Conservation (phyloP, 2,888 invertebrate species). For the Cephalotes varians region DNA sequence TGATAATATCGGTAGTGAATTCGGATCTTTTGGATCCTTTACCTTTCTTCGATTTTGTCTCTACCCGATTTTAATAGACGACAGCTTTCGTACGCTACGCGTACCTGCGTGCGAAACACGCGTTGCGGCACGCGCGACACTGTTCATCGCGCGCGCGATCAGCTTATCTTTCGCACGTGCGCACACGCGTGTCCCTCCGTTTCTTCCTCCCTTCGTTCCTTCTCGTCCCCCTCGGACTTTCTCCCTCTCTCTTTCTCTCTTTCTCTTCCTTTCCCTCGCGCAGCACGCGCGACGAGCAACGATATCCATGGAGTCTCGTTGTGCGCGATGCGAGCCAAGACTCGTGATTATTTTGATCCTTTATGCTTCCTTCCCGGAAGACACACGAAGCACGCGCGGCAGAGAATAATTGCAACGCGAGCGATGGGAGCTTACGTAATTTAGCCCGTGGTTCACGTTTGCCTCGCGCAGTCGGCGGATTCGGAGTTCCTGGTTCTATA, state of each 20-base stretch:
- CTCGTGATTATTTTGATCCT: constrained; percentile 33
- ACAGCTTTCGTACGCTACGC: neutral
- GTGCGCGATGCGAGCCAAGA: constrained; percentile 7
- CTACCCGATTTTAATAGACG: neutral
- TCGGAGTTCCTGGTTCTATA: neutral
- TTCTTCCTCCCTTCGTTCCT: constrained; percentile 18
- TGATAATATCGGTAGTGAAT: neutral
- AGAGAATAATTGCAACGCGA: constrained; percentile 38
- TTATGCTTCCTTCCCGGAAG: constrained; percentile 54
- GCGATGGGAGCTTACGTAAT: constrained; percentile 35
- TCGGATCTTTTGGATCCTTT: neutral
- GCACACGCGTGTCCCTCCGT: constrained; percentile 48
- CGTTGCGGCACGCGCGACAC: constrained; percentile 60
- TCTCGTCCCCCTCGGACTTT: neutral
- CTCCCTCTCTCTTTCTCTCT: neutral
- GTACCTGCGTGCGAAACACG: constrained; percentile 33
- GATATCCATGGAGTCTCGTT: constrained; percentile 39
- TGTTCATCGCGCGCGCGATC: constrained; percentile 63
- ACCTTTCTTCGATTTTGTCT: neutral
- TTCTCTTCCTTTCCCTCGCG: constrained; percentile 2
- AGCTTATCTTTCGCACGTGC: constrained; percentile 69
- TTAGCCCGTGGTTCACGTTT: constrained; percentile 16
- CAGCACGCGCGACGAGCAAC: constrained; percentile 52
- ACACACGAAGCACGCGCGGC: constrained; percentile 8
- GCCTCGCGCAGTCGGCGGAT: neutral